These are phyloP conservation scores for Enteromius paludinosus DNA, from an alignment of 2,797 vertebrate species.

Conservation along the genomic window DNA sequence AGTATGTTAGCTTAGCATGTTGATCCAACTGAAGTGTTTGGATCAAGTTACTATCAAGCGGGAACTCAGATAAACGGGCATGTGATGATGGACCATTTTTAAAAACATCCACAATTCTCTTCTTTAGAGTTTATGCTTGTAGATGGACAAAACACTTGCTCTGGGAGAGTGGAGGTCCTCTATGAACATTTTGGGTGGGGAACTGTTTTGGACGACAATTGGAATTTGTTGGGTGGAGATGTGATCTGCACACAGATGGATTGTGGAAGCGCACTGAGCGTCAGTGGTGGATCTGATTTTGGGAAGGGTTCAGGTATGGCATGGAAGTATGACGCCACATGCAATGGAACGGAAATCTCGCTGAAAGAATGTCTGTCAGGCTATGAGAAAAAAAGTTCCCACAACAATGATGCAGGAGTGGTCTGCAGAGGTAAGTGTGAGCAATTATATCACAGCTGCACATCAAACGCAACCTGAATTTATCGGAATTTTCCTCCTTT, in stretches of 20 bases:
- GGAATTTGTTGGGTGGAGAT: constrained; percentile 36
- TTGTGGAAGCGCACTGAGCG: constrained; percentile 15
- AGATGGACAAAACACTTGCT: constrained; percentile 16
- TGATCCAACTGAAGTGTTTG: neutral
- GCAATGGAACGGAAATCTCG: neutral
- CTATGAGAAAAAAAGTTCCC: accelerated
- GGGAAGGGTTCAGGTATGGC: neutral
- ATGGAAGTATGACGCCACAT: neutral
- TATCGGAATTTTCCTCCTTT: neutral
- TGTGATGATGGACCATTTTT: neutral
- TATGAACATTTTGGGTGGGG: neutral
- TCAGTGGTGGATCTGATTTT: neutral
- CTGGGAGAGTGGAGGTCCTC: constrained; percentile 32
- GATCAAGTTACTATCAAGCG: neutral
- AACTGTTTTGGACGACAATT: neutral
- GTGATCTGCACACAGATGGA: constrained; percentile 20
- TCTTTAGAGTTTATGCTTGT: constrained; percentile 25
- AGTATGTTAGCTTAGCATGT: no score
- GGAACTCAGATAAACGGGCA: no score
- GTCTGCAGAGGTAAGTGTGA: constrained; percentile 32
- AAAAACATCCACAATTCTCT: neutral
- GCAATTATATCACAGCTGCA: no score
- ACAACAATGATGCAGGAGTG: constrained; percentile 31
- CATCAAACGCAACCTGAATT: neutral
- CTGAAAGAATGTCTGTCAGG: neutral